These are phyloP conservation scores for Chelmon rostratus DNA, from an alignment of 2,797 vertebrate species.

Conservation along the genomic window DNA sequence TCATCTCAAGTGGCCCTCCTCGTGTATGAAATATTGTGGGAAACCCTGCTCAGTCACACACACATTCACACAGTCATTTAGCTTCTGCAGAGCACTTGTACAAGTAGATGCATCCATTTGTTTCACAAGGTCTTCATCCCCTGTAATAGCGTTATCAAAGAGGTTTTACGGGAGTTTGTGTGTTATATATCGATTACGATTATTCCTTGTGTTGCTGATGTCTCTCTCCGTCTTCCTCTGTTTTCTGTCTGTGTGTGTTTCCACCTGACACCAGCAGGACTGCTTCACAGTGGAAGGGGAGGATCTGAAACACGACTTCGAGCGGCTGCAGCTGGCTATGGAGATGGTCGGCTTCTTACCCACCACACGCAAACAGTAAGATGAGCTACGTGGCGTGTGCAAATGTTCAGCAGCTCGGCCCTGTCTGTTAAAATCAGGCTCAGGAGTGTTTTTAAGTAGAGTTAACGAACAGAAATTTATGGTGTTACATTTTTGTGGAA, in stretches of 20 bases:
- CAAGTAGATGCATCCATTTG: background rate
- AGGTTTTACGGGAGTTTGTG: background rate
- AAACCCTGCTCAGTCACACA: conserved; percentile 17
- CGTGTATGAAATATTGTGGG: background rate
- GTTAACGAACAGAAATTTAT: background rate
- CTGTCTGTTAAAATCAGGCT: background rate
- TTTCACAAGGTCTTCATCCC: background rate
- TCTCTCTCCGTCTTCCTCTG: background rate
- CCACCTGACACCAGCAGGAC: conserved; percentile 83
- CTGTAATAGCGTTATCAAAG: background rate
- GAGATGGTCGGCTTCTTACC: conserved; percentile 96
- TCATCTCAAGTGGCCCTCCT: background rate
- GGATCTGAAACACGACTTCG: conserved; percentile 94
- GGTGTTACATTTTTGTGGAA: background rate
- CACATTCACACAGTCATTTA: background rate
- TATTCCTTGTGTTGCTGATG: conserved; percentile 24
- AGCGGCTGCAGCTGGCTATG: conserved; percentile 94
- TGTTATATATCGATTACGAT: background rate
- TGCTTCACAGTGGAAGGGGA: conserved; percentile 92
- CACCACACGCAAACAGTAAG: conserved; percentile 93
- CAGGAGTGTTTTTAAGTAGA: background rate
- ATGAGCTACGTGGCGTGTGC: conserved; percentile 6
- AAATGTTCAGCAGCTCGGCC: background rate
- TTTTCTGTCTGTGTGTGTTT: conserved; percentile 35
- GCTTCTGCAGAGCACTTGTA: too few relatives aligned